Evolutionary conservation across 2,888 invertebrate genomes (phyloP).

Genomic region (Apotomis betuletana): DNA sequence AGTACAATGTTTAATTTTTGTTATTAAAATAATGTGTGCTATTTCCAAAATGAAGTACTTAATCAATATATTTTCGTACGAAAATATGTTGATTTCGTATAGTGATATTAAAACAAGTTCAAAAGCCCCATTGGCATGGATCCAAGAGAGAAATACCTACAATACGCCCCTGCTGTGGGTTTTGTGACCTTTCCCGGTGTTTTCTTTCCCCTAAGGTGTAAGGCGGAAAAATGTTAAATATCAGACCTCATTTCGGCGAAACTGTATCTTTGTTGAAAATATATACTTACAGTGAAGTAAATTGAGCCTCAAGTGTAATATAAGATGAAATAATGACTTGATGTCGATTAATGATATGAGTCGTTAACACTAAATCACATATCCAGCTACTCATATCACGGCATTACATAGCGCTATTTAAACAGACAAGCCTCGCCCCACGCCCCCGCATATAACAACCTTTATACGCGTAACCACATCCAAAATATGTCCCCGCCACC

Average conservation of each 20-base stretch:
- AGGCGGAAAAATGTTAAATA: constrained; percentile 4
- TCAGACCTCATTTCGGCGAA: neutral
- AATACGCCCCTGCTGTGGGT: neutral
- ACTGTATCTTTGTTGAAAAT: too few species aligned
- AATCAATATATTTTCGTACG: too few species aligned
- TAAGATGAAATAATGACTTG: too few species aligned
- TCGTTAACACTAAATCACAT: constrained; percentile 5
- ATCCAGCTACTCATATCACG: constrained; percentile 14
- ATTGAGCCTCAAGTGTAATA: too few species aligned
- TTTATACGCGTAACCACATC: constrained; percentile 70
- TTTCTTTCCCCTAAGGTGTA: constrained; percentile 21
- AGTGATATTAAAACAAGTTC: constrained; percentile 9
- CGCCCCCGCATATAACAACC: constrained; percentile 59
- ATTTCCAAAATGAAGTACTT: too few species aligned
- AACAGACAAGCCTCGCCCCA: constrained; percentile 59
- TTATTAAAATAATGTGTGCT: too few species aligned
- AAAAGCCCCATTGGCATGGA: constrained; percentile 36
- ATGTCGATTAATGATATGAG: neutral
- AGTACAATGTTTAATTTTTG: too few species aligned
- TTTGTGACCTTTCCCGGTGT: constrained; percentile 19
- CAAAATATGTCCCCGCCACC: constrained; percentile 49
- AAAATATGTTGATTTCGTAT: too few species aligned
- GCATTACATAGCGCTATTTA: constrained; percentile 31
- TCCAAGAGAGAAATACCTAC: neutral
- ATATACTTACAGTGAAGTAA: too few species aligned